A percentile compares a stretch with the other conserved stretches of the same genome.
phyloP scores from a whole-genome alignment of 2,113 vertebrate genomes.

The Donacobius atricapilla region DNA sequence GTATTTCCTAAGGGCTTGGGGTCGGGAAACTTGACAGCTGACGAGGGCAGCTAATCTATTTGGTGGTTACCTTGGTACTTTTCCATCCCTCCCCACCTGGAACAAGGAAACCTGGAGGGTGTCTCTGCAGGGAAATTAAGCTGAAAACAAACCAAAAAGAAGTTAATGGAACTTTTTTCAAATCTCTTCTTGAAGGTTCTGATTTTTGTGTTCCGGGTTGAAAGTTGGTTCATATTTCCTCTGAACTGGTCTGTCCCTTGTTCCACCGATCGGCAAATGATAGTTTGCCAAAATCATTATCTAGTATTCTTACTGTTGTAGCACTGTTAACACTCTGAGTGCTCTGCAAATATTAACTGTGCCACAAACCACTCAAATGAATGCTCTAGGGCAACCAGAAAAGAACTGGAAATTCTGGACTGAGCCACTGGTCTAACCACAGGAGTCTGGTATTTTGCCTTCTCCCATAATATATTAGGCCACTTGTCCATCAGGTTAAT shows the following conservation, averaged over 20 bases:
- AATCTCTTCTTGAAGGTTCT: constrained; percentile 66
- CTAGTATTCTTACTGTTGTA: constrained; percentile 63
- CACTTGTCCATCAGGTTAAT: constrained; percentile 48
- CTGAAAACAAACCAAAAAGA: constrained; percentile 71
- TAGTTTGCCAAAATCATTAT: constrained; percentile 57
- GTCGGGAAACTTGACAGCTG: constrained; percentile 47
- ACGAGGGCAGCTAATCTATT: constrained; percentile 37
- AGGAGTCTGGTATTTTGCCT: constrained; percentile 58
- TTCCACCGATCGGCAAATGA: constrained; percentile 48
- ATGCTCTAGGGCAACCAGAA: constrained; percentile 69
- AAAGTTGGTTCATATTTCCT: constrained; percentile 57
- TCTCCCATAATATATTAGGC: constrained; percentile 43
- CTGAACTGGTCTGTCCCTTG: constrained; percentile 54
- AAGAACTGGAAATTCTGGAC: constrained; percentile 59
- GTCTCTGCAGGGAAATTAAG: constrained; percentile 64
- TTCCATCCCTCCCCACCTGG: constrained; percentile 57
- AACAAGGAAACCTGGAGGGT: constrained; percentile 59
- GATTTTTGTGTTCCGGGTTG: constrained; percentile 59
- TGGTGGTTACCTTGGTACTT: constrained; percentile 42
- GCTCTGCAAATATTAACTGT: constrained; percentile 66
- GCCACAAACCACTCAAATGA: constrained; percentile 65
- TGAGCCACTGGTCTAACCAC: constrained; percentile 53
- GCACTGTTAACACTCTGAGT: constrained; percentile 50
- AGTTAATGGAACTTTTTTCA: constrained; percentile 66
- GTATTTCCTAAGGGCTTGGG: constrained; percentile 66